Conservation (phyloP, 2,113 vertebrate species). For the Triplophysa dalaica region DNA sequence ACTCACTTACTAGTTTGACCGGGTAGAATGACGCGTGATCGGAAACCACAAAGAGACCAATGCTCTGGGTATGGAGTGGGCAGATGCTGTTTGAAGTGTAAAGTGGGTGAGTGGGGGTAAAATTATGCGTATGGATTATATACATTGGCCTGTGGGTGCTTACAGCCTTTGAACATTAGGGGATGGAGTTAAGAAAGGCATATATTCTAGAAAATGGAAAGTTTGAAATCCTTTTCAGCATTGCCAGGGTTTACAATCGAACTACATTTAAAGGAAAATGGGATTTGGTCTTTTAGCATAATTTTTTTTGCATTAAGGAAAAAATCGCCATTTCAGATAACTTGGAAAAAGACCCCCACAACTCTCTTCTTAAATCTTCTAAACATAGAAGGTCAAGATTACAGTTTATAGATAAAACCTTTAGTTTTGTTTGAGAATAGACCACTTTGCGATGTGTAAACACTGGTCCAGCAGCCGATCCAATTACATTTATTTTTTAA, state of each 20-base stretch:
- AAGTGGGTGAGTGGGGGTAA: background rate
- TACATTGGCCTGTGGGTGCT: background rate
- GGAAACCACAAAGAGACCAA: background rate
- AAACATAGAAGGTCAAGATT: too few species aligned
- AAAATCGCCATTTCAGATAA: too few species aligned
- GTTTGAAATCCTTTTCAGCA: background rate
- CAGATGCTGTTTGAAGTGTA: background rate
- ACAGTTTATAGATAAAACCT: too few species aligned
- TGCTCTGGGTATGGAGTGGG: background rate
- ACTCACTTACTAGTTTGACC: conserved; percentile 1
- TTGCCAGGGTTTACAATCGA: conserved; percentile 11
- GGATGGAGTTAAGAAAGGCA: background rate
- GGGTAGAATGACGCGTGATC: background rate
- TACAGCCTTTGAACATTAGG: background rate
- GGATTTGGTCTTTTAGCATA: background rate
- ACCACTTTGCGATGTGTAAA: too few species aligned
- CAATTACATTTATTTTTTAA: too few species aligned
- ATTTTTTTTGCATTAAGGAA: too few species aligned
- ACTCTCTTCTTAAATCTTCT: too few species aligned
- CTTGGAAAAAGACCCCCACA: too few species aligned
- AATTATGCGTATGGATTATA: background rate
- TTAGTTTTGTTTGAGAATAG: too few species aligned
- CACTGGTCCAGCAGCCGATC: too few species aligned
- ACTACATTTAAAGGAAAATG: background rate
- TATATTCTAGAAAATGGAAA: too few species aligned